These are phyloP conservation scores for Dendroctonus valens DNA, from an alignment of 1,140 invertebrate species.

Conservation along the genomic window DNA sequence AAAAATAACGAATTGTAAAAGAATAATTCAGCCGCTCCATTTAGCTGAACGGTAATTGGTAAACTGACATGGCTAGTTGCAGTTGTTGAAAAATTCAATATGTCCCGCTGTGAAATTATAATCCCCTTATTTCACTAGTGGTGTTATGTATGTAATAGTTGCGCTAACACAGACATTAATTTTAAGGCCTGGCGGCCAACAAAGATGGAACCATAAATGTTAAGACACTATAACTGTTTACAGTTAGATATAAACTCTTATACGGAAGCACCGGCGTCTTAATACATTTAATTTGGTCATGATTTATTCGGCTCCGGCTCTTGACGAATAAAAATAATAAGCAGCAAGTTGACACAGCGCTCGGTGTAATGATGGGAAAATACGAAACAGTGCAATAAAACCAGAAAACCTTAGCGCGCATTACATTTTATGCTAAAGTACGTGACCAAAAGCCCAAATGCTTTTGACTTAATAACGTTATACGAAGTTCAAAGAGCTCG, in stretches of 20 bases:
- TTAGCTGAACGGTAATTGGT: no score
- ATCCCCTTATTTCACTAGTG: no score
- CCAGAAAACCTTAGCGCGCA: slow-evolving; percentile 22
- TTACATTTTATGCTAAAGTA: slow-evolving; percentile 29
- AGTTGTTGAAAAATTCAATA: no score
- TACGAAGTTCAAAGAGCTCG: slow-evolving; percentile 21
- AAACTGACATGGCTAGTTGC: no score
- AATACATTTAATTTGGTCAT: slow-evolving; percentile 19
- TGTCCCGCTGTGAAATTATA: no score
- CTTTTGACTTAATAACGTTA: slow-evolving; percentile 28
- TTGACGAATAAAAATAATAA: slow-evolving; percentile 18
- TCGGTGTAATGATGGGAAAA: slow-evolving; percentile 25
- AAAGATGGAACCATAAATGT: no score
- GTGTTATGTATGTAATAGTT: no score
- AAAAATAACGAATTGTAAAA: no score
- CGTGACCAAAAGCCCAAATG: slow-evolving; percentile 30
- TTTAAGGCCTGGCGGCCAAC: no score
- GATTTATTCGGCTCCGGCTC: slow-evolving; percentile 6
- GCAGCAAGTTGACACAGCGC: slow-evolving; percentile 11
- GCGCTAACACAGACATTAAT: no score
- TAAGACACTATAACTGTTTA: no score
- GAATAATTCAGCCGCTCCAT: no score
- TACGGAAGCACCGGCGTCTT: slow-evolving; percentile 1
- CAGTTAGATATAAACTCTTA: neutral
- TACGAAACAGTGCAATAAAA: slow-evolving; percentile 23